Evolutionary conservation across 2,113 vertebrate species (phyloP).

Genomic region (Neodontobutis hainanensis): DNA sequence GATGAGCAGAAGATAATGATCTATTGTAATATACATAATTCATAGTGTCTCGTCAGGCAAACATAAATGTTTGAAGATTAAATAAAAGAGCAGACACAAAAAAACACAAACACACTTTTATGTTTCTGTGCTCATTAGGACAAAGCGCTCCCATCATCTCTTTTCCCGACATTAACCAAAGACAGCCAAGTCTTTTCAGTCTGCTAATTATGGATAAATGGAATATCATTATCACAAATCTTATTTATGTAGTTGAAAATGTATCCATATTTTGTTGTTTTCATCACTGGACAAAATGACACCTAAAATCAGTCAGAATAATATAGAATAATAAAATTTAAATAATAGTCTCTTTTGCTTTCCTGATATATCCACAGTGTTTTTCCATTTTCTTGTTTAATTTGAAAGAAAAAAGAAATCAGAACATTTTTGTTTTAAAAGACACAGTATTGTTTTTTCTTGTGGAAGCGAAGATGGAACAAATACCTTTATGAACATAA

Average conservation of each 20-base stretch:
- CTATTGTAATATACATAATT: constrained; percentile 38
- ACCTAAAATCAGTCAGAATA: too few species aligned
- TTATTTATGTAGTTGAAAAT: not conserved
- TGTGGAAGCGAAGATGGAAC: too few species aligned
- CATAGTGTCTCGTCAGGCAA: constrained; percentile 20
- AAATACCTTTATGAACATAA: too few species aligned
- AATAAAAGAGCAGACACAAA: constrained; percentile 18
- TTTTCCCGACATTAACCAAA: constrained; percentile 3
- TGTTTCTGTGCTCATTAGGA: constrained; percentile 9
- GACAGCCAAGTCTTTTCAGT: not conserved
- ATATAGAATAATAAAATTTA: too few species aligned
- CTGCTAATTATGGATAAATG: not conserved
- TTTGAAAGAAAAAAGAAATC: too few species aligned
- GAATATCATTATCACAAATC: not conserved
- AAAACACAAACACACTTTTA: not conserved
- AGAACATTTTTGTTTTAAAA: too few species aligned
- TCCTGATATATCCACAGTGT: too few species aligned
- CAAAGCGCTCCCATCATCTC: constrained; percentile 1
- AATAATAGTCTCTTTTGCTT: too few species aligned
- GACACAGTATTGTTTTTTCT: too few species aligned
- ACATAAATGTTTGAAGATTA: constrained; percentile 16
- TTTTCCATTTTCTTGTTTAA: too few species aligned
- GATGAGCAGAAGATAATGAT: constrained; percentile 57
- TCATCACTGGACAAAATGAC: too few species aligned
- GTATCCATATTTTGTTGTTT: not conserved